Conservation (phyloP, 1,140 invertebrate genomes). For the Drosophila tristis region DNA sequence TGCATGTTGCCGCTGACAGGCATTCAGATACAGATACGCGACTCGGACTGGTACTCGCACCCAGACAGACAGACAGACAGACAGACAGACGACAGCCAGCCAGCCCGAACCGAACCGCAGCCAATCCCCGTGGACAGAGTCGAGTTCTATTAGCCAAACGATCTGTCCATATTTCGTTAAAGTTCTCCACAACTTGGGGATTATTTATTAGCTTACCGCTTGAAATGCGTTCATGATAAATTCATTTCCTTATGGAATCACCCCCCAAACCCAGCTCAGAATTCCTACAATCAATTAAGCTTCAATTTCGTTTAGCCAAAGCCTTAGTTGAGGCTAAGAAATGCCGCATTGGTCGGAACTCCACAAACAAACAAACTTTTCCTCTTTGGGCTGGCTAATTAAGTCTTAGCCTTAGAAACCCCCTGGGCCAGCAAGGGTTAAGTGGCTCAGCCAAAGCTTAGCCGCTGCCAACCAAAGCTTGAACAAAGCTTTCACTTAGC, state of each 20-base stretch:
- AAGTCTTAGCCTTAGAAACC: neutral
- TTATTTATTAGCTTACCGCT: neutral
- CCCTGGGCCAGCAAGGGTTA: conserved; percentile 20
- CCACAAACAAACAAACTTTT: neutral
- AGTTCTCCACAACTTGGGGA: conserved; percentile 5
- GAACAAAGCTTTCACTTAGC: neutral
- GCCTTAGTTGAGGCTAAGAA: neutral
- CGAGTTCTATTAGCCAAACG: conserved; percentile 63
- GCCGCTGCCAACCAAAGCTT: neutral
- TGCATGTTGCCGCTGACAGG: conserved; percentile 58
- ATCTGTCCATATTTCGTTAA: conserved; percentile 59
- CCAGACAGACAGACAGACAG: too few species aligned
- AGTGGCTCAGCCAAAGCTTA: neutral
- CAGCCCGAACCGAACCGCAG: conserved; percentile 3
- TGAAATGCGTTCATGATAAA: conserved; percentile 10
- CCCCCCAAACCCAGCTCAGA: neutral
- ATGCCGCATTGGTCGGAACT: neutral
- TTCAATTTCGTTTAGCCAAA: too few species aligned
- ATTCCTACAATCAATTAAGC: too few species aligned
- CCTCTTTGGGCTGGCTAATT: neutral
- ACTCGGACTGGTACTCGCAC: too few species aligned
- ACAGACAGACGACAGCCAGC: too few species aligned
- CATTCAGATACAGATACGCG: conserved; percentile 27
- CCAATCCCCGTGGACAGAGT: conserved; percentile 49
- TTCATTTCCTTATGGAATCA: conserved; percentile 23